phyloP scores from a whole-genome alignment of 2,888 invertebrate genomes.

The Flexamia atlantica region DNA sequence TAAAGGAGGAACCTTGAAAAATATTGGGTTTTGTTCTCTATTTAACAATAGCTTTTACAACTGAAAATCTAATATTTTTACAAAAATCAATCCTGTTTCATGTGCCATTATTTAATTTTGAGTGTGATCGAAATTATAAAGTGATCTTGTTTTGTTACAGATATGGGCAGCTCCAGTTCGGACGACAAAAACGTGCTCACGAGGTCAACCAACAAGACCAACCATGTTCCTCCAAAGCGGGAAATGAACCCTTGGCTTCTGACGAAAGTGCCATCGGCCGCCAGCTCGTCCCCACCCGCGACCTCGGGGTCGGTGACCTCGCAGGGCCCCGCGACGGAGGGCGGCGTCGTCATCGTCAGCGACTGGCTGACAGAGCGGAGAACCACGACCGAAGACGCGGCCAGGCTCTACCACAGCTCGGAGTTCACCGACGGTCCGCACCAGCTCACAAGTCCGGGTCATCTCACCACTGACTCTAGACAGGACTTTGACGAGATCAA shows the following conservation, averaged over 20 bases:
- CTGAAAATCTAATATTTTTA: no score
- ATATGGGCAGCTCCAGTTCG: not conserved
- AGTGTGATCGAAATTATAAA: no score
- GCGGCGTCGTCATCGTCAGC: constrained; percentile 38
- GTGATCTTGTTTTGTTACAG: not conserved
- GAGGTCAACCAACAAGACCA: constrained; percentile 41
- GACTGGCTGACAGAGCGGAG: constrained; percentile 51
- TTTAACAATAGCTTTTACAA: no score
- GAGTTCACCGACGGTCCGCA: constrained; percentile 35
- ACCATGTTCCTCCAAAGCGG: constrained; percentile 62
- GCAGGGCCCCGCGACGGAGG: constrained; percentile 29
- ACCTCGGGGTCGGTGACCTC: no score
- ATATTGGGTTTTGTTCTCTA: no score
- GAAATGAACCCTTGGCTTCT: constrained; percentile 70
- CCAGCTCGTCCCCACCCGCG: not conserved
- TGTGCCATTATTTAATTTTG: no score
- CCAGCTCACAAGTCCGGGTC: not conserved
- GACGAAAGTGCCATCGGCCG: constrained; percentile 63
- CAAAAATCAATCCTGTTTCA: no score
- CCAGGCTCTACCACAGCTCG: not conserved
- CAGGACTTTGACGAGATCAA: not conserved
- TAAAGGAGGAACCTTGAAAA: no score
- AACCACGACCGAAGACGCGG: constrained; percentile 27
- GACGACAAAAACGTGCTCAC: constrained; percentile 25
- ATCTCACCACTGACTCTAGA: not conserved